Conservation (phyloP, 2,888 invertebrate genomes). For the Aromia moschata region DNA sequence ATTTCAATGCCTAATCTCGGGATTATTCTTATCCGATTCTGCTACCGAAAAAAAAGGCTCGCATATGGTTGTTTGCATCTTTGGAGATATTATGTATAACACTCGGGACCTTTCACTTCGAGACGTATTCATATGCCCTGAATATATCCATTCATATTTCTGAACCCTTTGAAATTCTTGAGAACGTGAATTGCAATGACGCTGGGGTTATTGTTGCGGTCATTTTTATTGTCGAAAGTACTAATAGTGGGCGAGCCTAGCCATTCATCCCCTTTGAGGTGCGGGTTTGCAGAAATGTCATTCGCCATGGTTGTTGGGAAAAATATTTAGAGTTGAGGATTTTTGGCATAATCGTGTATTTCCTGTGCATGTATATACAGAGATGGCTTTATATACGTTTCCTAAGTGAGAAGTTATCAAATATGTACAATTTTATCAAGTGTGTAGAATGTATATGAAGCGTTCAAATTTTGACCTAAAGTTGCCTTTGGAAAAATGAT, state of each 20-base stretch:
- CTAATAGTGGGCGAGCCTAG: conserved; percentile 48
- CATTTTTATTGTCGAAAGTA: conserved; percentile 44
- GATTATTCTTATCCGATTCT: conserved; percentile 50
- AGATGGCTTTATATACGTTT: too few species aligned
- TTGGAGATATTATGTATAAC: conserved; percentile 36
- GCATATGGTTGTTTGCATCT: conserved; percentile 42
- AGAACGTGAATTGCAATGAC: conserved; percentile 44
- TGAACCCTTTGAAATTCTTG: conserved; percentile 45
- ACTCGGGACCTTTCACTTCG: conserved; percentile 27
- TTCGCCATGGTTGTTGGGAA: neutral
- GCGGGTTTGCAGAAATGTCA: conserved; percentile 44
- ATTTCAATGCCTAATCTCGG: conserved; percentile 41
- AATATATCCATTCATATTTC: conserved; percentile 41
- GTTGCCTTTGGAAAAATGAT: too few species aligned
- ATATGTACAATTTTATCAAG: too few species aligned
- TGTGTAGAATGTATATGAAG: too few species aligned
- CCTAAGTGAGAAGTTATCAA: too few species aligned
- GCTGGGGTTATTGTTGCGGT: conserved; percentile 46
- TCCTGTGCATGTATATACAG: conserved; percentile 28
- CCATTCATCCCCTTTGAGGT: conserved; percentile 36
- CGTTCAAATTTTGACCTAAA: too few species aligned
- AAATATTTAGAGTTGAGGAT: conserved; percentile 10
- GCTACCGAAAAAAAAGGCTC: conserved; percentile 39
- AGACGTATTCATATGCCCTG: conserved; percentile 37
- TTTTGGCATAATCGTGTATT: conserved; percentile 19